phyloP scores from a whole-genome alignment of 2,888 invertebrate species.

The Phrixothrix hirtus region DNA sequence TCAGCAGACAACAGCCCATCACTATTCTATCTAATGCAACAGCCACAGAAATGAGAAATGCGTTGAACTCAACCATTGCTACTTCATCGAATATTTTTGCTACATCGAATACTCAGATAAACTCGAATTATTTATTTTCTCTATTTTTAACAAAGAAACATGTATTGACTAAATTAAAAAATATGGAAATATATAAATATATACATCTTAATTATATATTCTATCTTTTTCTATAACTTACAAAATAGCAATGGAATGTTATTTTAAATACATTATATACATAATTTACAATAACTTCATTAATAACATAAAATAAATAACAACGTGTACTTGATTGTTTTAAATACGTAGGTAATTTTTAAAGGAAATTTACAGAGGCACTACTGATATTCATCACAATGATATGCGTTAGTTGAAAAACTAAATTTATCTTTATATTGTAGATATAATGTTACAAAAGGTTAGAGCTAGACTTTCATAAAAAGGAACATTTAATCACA shows the following conservation, averaged over 20 bases:
- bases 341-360: conserved; percentile 24
- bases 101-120: neutral
- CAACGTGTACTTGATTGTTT: conserved; percentile 5
- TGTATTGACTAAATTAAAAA: neutral
- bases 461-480: no score
- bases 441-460: no score
- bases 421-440: no score
- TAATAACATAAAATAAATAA: neutral
- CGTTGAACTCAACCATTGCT: no score
- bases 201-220: conserved; percentile 1
- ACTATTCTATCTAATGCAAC: no score
- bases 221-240: conserved; percentile 6
- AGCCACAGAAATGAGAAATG: no score
- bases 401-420: conserved; percentile 51
- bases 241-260: conserved; percentile 36
- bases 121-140: conserved; percentile 5
- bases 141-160: conserved; percentile 6
- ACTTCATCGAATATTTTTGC: no score
- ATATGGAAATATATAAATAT: conserved; percentile 7
- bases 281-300: conserved; percentile 21
- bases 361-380: conserved; percentile 53
- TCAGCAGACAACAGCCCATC: no score
- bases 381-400: conserved; percentile 57
- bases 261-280: conserved; percentile 22
- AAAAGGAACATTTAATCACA: no score